Evolutionary conservation across 2,113 vertebrate species (phyloP), one percentile per base, ranked within the genome.

Genomic region (Oplegnathus fasciatus): DNA sequence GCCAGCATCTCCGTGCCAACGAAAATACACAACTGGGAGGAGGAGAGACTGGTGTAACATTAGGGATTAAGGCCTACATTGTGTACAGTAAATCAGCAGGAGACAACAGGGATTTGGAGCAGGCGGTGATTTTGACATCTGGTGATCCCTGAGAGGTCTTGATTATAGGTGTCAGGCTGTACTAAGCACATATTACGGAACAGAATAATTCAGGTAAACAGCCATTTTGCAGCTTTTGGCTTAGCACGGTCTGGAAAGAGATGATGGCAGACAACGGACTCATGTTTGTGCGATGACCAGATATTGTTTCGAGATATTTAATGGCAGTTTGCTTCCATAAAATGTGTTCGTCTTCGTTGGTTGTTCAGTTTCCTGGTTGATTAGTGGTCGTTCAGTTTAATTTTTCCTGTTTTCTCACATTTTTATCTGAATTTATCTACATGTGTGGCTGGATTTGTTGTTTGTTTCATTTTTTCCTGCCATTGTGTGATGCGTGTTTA

Each of bases 401-500:
- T 42, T 87, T 54, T 66, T 62, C 18, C n/a, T 55, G 62, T 86
- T 85, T 86, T 73, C 50, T 71, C 4, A 5, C 50, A 28, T 68
- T 73, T 82, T 52, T 72, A 18, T 85, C 22, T 50, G 18, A 79
- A 24, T 74, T 60, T 65, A 82, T 86, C 71, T 83, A 24, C 72
- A 86, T 64, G 26, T 72, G 26, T 44, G 50, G 62, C 62, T 57
- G 22, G 57, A 87, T 86, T 85, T 85, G 78, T 91, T 90, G 78
- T 90, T 93, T 89, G 83, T 89, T 86, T 77, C n/a, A 22, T 85
- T 91, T 91, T 88, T 95, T 93, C 93, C 90, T 86, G 84, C 86
- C 79, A 93, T 95, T 95, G 92, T 95, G 75, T 87, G 26, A 28
- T 24, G 20, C 9, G 6, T 91, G 87, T 95, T 94, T 93, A 87